phyloP scores from a whole-genome alignment of 2,888 invertebrate species.

The Carterocephalus palaemon region DNA sequence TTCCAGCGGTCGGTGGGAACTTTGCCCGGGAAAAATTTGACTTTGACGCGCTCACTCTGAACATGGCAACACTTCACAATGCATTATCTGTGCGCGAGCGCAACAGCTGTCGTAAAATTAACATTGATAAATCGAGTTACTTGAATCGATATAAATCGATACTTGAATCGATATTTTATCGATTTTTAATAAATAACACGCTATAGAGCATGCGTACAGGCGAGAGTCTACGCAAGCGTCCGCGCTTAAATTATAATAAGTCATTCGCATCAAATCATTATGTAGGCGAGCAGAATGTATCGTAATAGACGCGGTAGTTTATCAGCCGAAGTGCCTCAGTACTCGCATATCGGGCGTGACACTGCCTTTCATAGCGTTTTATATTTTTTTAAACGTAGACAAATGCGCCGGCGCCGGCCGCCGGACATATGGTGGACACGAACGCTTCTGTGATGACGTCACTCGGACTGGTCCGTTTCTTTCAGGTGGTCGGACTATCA shows the following conservation, averaged over 20 bases:
- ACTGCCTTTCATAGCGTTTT: constrained; percentile 72
- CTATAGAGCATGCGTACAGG: no score
- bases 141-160: constrained; percentile 2
- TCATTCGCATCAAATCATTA: constrained; percentile 40
- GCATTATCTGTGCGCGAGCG: constrained; percentile 15
- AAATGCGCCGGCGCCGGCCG: constrained; percentile 50
- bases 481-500: no score
- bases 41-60: neutral
- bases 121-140: neutral
- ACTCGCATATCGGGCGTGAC: constrained; percentile 48
- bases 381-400: constrained; percentile 68
- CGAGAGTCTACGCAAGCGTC: no score
- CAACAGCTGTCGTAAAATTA: constrained; percentile 1
- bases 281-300: constrained; percentile 41
- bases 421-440: constrained; percentile 54
- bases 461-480: no score
- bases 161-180: no score
- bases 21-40: constrained; percentile 25
- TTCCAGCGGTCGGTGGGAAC: constrained; percentile 27
- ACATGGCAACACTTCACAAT: constrained; percentile 7
- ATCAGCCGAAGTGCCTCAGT: constrained; percentile 67
- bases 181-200: no score
- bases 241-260: constrained; percentile 41
- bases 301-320: constrained; percentile 26
- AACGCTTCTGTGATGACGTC: constrained; percentile 74